Conservation (phyloP, 2,797 vertebrate genomes). For the Neolamprologus multifasciatus region DNA sequence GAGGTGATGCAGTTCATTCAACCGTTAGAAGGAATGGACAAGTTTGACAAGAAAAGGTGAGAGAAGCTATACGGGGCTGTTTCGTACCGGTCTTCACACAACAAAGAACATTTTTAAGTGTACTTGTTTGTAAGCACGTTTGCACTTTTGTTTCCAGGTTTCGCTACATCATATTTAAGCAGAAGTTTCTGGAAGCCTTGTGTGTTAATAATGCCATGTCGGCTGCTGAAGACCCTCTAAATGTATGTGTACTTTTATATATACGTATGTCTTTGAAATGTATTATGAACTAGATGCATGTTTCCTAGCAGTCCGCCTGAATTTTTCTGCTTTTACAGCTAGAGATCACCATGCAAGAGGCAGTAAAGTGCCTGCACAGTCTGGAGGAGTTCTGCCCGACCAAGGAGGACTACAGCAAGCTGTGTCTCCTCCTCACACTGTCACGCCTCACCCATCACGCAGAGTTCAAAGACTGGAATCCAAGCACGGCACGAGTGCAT, state of each 20-base stretch:
- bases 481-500: slow-evolving; percentile 92
- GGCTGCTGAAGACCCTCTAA: slow-evolving; percentile 88
- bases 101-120: neutral
- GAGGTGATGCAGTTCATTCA: slow-evolving; percentile 98
- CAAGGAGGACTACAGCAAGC: slow-evolving; percentile 95
- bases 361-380: slow-evolving; percentile 87
- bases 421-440: slow-evolving; percentile 92
- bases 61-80: neutral
- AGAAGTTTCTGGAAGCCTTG: slow-evolving; percentile 95
- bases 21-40: slow-evolving; percentile 94
- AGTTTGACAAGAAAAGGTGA: slow-evolving; percentile 96
- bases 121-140: neutral
- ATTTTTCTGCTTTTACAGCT: slow-evolving; percentile 64
- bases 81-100: neutral
- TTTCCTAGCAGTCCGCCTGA: neutral
- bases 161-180: slow-evolving; percentile 92
- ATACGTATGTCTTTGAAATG: neutral
- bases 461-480: slow-evolving; percentile 98
- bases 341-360: slow-evolving; percentile 92
- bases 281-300: neutral
- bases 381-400: slow-evolving; percentile 91
- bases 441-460: slow-evolving; percentile 93
- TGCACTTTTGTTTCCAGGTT: slow-evolving; percentile 75
- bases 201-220: slow-evolving; percentile 98
- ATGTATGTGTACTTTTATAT: slow-evolving; percentile 72